These are phyloP conservation scores for Solen grandis DNA, from an alignment of 1,140 invertebrate species.

Conservation along the genomic window DNA sequence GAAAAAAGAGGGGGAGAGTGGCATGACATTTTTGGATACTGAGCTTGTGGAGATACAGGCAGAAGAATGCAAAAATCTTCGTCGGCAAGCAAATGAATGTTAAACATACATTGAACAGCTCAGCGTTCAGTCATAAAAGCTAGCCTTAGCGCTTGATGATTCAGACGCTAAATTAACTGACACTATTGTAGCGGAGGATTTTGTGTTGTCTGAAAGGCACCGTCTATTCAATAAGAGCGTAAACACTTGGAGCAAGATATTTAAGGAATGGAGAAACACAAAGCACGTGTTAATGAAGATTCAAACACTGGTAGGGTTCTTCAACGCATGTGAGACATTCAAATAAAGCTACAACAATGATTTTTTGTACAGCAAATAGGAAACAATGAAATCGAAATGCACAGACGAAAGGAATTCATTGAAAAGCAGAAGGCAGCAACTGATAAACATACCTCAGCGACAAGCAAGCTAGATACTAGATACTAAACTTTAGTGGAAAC, in stretches of 20 bases:
- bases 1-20: neutral
- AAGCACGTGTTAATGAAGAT: neutral
- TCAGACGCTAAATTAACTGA: too few relatives aligned
- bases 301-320: neutral
- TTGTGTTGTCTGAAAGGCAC: neutral
- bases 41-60: neutral
- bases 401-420: neutral
- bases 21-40: neutral
- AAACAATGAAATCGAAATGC: neutral
- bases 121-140: slow-evolving; percentile 7
- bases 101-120: neutral
- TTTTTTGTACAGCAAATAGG: slow-evolving; percentile 7
- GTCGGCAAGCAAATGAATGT: neutral
- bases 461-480: slow-evolving; percentile 14
- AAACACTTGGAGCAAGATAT: neutral
- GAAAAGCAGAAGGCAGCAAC: neutral
- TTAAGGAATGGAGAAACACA: neutral
- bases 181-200: too few relatives aligned
- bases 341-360: neutral
- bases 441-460: neutral
- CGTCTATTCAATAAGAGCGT: neutral
- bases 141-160: slow-evolving; percentile 4
- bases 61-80: neutral
- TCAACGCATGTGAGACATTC: neutral
- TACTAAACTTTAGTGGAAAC: slow-evolving; percentile 13